Evolutionary conservation across 2,888 invertebrate genomes (phyloP), one percentile per base, ranked within the genome.

Genomic region (Leptinotarsa haldemani): DNA sequence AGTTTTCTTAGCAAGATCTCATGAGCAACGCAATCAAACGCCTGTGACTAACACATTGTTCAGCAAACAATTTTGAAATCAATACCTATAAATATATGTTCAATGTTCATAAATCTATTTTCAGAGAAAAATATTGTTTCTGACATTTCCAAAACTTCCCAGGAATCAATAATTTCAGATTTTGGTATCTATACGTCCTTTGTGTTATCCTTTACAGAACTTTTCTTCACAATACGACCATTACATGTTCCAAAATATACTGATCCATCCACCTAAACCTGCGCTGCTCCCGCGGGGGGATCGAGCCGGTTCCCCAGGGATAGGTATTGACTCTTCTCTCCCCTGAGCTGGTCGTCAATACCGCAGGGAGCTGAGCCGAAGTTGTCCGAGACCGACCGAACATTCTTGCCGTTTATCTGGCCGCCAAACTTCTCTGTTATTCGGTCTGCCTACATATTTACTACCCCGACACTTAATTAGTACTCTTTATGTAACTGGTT

Each of bases 281-380:
- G 61, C 61, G 61, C 69, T 66, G 75, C 70, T 72, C 71, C 76
- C 72, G 67, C 74, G 74, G 70, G 78, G 84, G 82, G 81, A 81
- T 78, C 79, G 75, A 79, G 90, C 76, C 74, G 70, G 78, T 75
- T 90, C 90, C 77, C 88, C 87, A 86, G 87, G 90, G 90, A 86
- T 88, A 89, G 79, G 85, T 87, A 84, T 90, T 90, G 90, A 90
- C 89, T 88, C 88, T 88, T 88, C 88, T 87, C 88, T 87, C 88
- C 88, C 88, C 86, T 86, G 88, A 88, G 88, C 85, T 85, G 86
- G 88, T 88, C 88, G 88, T 88, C 88, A 89, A 89, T 89, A 89
- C 88, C 88, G 89, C 88, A 87, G 88, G 89, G 88, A 88, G 88
- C 86, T 80, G 65, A 77, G 73, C 81, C 85, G 85, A 83, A 83